Conservation (phyloP, 2,113 vertebrate genomes). For the Gallinago jamesoni region DNA sequence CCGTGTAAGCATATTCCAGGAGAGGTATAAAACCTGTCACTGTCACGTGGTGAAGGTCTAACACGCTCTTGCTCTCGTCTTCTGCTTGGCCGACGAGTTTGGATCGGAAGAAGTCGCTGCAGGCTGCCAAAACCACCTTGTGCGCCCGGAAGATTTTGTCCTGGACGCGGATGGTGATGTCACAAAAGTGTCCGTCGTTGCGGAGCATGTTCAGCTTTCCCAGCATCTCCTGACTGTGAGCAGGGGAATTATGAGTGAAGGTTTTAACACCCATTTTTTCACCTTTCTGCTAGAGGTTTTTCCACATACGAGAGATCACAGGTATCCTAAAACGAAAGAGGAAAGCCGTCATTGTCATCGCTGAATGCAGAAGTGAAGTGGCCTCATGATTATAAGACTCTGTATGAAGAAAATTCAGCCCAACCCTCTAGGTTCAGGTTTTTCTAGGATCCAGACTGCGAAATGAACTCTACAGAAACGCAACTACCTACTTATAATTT, state of each 20-base stretch:
- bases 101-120: conserved; percentile 93
- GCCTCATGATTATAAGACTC: background rate
- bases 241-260: conserved; percentile 91
- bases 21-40: conserved; percentile 96
- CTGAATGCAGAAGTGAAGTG: background rate
- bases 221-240: conserved; percentile 93
- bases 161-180: conserved; percentile 92
- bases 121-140: conserved; percentile 91
- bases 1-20: conserved; percentile 96
- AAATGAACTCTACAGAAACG: background rate
- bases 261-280: conserved; percentile 91
- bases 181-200: conserved; percentile 90
- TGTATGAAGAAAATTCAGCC: background rate
- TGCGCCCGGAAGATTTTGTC: conserved; percentile 93
- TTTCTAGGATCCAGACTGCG: background rate
- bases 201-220: conserved; percentile 91
- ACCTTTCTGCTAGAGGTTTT: conserved; percentile 63
- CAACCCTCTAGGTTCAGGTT: background rate
- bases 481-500: background rate
- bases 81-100: conserved; percentile 88
- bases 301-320: conserved; percentile 66
- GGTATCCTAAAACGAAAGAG: conserved; percentile 71
- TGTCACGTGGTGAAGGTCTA: conserved; percentile 97
- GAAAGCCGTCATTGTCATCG: background rate
- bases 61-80: conserved; percentile 88